phyloP scores from a whole-genome alignment of 2,797 vertebrate species.

The Enteromius unitaeniatus region DNA sequence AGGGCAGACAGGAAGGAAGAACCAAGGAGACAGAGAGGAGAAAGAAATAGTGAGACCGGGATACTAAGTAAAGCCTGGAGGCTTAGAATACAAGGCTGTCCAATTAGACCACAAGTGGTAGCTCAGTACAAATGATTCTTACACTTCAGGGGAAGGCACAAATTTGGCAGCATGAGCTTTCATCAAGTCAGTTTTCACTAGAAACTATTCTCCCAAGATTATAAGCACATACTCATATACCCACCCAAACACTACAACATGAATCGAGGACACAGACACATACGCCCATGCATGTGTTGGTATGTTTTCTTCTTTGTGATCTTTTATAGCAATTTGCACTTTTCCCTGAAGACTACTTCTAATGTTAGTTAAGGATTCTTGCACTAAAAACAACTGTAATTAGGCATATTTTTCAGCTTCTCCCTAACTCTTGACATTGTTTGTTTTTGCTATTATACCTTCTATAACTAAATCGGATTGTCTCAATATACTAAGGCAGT shows the following conservation, averaged over 20 bases:
- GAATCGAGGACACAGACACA: constrained; percentile 27
- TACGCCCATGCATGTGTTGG: constrained; percentile 19
- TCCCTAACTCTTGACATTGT: not conserved
- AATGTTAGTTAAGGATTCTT: constrained; percentile 19
- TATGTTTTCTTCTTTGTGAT: constrained; percentile 11
- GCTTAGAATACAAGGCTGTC: constrained; percentile 7
- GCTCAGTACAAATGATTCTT: not conserved
- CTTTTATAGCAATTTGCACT: not conserved
- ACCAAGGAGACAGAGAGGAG: constrained; percentile 32
- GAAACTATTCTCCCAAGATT: constrained; percentile 27
- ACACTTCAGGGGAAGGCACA: constrained; percentile 15
- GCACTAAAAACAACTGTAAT: not conserved
- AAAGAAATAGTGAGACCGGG: not conserved
- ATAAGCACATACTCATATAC: constrained; percentile 19
- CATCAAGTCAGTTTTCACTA: constrained; percentile 24
- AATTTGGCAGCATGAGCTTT: not conserved
- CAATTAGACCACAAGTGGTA: constrained; percentile 21
- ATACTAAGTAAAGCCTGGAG: constrained; percentile 8
- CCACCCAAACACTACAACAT: constrained; percentile 24
- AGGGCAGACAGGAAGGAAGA: constrained; percentile 17
- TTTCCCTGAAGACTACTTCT: constrained; percentile 3
- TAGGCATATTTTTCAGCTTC: not conserved
- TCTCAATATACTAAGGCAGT: not conserved
- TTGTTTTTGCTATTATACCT: not conserved
- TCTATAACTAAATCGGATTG: not conserved